Conservation (phyloP, 2,888 invertebrate species). For the Drosophila maculinotata region DNA sequence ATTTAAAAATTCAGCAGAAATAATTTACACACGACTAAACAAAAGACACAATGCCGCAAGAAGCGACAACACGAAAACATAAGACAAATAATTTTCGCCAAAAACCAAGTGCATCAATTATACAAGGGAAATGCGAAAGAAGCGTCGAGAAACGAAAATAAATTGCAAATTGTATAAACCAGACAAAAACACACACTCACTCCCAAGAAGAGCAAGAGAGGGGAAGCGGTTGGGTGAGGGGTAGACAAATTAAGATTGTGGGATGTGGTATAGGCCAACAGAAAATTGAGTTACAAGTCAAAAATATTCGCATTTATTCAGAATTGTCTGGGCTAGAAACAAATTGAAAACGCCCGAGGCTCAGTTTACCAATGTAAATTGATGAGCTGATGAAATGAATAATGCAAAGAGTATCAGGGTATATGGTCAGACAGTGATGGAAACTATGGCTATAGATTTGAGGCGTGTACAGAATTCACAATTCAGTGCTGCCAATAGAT, state of each 20-base stretch:
- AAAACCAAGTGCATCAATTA: slow-evolving; percentile 37
- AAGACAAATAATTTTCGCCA: slow-evolving; percentile 40
- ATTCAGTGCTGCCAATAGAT: slow-evolving; percentile 73
- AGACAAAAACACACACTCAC: slow-evolving; percentile 29
- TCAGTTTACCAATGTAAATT: slow-evolving; percentile 8
- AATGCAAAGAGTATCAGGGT: no score
- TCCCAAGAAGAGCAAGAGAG: slow-evolving; percentile 1
- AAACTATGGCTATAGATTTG: slow-evolving; percentile 6
- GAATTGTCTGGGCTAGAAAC: slow-evolving; percentile 48
- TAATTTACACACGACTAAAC: slow-evolving; percentile 59
- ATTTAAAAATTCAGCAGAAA: slow-evolving; percentile 56
- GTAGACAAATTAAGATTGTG: slow-evolving; percentile 22
- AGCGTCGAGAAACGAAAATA: slow-evolving; percentile 51
- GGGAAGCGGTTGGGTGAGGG: not conserved
- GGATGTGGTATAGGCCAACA: slow-evolving; percentile 2
- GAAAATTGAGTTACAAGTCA: slow-evolving; percentile 43
- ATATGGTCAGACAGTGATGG: no score
- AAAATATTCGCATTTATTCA: slow-evolving; percentile 70
- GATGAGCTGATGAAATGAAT: slow-evolving; percentile 17
- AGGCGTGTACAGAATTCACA: not conserved
- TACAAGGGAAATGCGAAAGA: slow-evolving; percentile 23
- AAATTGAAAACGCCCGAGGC: slow-evolving; percentile 20
- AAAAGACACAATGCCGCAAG: slow-evolving; percentile 49
- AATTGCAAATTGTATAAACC: slow-evolving; percentile 31
- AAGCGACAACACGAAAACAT: slow-evolving; percentile 20